These are phyloP conservation scores for Pharmacophagus antenor DNA, from an alignment of 2,888 invertebrate genomes.

Conservation along the genomic window DNA sequence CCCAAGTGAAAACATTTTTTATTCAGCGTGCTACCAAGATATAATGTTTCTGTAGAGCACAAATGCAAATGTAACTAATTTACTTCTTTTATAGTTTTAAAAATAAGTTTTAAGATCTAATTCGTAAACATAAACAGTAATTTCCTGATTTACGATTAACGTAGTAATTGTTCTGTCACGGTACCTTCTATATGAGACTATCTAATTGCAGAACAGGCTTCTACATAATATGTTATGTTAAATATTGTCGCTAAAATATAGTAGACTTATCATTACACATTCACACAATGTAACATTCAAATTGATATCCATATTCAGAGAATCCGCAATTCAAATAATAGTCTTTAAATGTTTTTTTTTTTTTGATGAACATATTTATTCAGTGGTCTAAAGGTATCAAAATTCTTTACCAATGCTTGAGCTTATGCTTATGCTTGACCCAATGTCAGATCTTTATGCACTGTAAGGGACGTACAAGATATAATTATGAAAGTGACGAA, in stretches of 20 bases:
- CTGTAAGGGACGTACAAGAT: too few relatives aligned
- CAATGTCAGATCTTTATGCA: too few relatives aligned
- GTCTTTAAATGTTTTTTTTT: not conserved
- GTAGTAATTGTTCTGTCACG: not conserved
- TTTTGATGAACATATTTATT: not conserved
- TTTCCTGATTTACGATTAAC: not conserved
- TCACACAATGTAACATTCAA: not conserved
- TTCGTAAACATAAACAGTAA: not conserved
- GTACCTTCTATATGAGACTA: not conserved
- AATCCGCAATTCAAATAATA: not conserved
- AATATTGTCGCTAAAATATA: not conserved
- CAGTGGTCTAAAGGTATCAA: not conserved
- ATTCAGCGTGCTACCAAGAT: not conserved
- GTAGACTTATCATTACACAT: not conserved
- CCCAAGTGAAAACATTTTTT: not conserved
- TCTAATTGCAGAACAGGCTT: not conserved
- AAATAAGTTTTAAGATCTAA: not conserved
- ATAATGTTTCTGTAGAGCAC: not conserved
- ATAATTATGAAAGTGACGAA: too few relatives aligned
- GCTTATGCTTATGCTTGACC: too few relatives aligned
- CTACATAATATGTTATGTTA: too few relatives aligned
- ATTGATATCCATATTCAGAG: not conserved
- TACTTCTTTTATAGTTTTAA: not conserved
- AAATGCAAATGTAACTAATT: not conserved
- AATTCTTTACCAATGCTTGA: too few relatives aligned